Evolutionary conservation across 2,113 vertebrate species (phyloP), one percentile per base, ranked within the genome.

Genomic region (Scatophagus argus): DNA sequence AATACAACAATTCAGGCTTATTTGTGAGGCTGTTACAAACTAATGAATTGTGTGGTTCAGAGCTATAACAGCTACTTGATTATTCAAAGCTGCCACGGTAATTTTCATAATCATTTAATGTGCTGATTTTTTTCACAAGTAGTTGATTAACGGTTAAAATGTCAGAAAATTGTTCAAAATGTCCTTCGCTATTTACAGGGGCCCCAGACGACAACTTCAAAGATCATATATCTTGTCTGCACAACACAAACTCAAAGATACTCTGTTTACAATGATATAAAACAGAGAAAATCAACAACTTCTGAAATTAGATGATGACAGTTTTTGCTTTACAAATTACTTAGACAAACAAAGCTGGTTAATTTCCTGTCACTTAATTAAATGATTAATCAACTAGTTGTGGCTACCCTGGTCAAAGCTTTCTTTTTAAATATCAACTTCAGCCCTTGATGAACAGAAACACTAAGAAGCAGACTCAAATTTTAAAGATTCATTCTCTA

Each of bases 1-100:
- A 81, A 72, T 31, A 34, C 38, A 69, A 62, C 14, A 71, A 74
- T 61, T 74, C n/a, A 56, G 56, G 31, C 36, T 61, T 16, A 43
- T 54, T 58, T 70, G 29, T 58, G 14, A 74, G 19, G 52, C 49
- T 56, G 41, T 25, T 78, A 72, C 6, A 29, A 46, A 43, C 34
- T 63, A 44, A 54, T 54, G 13, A 69, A 69, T 59, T 3, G 8
- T 49, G 25, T 59, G 43, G 39, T 79, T 63, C 9, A 80, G 41
- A 19, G 67, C 17, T 51, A 60, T 49, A 79, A 67, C 27, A 41
- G 58, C 38, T 17, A 63, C 21, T 29, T 49, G 9, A 49, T 32
- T 44, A 36, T 36, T 36, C 8, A 21, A 52, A 34, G 6, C 8
- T n/a, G 8, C 21, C 32, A 62, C 0, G 10, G 39, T 5, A 12